Evolutionary conservation across 2,797 vertebrate species (phyloP).

Genomic region (Dermochelys coriacea): DNA sequence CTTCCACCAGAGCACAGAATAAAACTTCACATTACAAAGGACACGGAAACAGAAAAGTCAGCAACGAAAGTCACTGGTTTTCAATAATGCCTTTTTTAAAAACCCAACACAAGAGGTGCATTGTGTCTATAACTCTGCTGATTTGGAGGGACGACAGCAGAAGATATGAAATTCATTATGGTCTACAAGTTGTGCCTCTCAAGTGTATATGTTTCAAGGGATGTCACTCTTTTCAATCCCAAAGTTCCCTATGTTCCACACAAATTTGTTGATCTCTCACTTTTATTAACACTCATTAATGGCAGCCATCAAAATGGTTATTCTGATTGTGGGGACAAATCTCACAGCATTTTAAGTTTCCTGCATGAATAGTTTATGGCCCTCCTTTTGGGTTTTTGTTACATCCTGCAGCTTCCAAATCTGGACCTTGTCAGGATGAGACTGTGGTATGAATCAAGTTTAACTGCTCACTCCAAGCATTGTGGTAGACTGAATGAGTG

Average conservation of each 20-base stretch:
- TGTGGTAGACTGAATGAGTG: neutral
- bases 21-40: constrained; percentile 7
- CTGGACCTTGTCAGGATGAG: neutral
- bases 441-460: neutral
- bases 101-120: neutral
- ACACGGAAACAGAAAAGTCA: neutral
- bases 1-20: constrained; percentile 21
- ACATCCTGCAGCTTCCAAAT: neutral
- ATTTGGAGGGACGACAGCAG: neutral
- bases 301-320: neutral
- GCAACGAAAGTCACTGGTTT: neutral
- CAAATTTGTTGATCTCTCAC: neutral
- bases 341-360: neutral
- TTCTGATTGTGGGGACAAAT: constrained; percentile 8
- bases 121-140: neutral
- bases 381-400: neutral
- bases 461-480: neutral
- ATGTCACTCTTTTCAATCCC: neutral
- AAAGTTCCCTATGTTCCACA: neutral
- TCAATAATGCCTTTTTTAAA: neutral
- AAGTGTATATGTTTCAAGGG: neutral
- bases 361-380: neutral
- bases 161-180: neutral
- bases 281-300: neutral
- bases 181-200: neutral